Base-by-base conservation (phyloP, 37 sponge, comb jelly and placozoan species). In the Axinella damicornis region DNA sequence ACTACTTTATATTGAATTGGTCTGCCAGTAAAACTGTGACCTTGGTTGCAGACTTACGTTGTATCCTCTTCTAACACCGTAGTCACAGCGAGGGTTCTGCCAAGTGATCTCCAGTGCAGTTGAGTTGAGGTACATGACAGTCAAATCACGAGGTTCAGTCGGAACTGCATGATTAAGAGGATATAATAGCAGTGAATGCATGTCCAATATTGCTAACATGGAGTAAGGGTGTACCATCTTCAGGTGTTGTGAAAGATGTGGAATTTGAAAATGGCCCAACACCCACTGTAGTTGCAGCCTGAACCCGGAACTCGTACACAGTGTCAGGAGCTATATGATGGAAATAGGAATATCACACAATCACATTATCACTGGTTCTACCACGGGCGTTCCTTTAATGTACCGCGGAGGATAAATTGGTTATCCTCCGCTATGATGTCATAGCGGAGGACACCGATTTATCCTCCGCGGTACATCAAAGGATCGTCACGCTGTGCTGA, bases 261-360 rank as follows among this genome's bases (percentile, higher is more conserved):
- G 80, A 17, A 11, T 16, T 6, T 34, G 87, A 87, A 57, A 78
- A 79, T 11, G n/a, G 38, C 6, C 87, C 87, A 19, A 2, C 19
- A 19, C 87, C 87, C 63, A 73, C 25, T 37, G 19, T 53, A 46
- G 87, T 78, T 5, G 0, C 30, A 31, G 79, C 79, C 52, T 37
- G 52, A 22, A 87, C 87, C 61, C 32, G 33, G 57, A 63, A 87
- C 56, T 64, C 57, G 34, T 87, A 87, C 33, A 60, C 32, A 69
- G 61, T 69, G 55, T 70, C 79, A 18, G 87, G 87, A 71, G 87
- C 87, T 87, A 52, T 20, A 78, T 14, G 19, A 61, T 65, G 5
- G 54, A 22, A 30, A 53, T 22, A 39, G 34, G 9, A 40, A 13
- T 27, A 67, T 53, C 5, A 36, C 1, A 19, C 20, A 5, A 52